phyloP scores from a whole-genome alignment of 2,888 invertebrate genomes.

The Phymatocera aterrima region DNA sequence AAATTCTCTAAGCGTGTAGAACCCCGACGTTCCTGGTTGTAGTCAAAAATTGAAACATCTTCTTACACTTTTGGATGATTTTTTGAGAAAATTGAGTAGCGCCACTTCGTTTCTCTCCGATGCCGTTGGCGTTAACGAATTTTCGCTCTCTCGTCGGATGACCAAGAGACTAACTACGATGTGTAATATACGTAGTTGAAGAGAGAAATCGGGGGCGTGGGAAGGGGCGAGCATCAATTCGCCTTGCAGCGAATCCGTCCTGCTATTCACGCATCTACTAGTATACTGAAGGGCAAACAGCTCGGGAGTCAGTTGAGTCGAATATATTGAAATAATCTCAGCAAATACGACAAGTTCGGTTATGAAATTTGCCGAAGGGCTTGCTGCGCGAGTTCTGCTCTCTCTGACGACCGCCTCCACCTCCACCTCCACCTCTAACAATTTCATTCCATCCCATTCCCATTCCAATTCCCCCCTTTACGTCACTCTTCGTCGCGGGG shows the following conservation, averaged over 20 bases:
- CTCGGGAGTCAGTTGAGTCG: conserved; percentile 68
- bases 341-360: conserved; percentile 75
- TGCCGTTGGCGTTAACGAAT: too few relatives aligned
- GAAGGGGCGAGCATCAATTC: background rate
- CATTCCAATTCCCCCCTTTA: background rate
- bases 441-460: background rate
- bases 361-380: conserved; percentile 75
- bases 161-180: too few relatives aligned
- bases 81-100: too few relatives aligned
- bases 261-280: conserved; percentile 74
- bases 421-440: background rate
- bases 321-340: conserved; percentile 75
- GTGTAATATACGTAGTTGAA: background rate
- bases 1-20: too few relatives aligned
- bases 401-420: conserved; percentile 59
- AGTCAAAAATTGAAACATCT: too few relatives aligned
- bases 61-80: too few relatives aligned
- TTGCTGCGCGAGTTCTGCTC: conserved; percentile 68
- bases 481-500: conserved; percentile 50
- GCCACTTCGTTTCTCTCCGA: too few relatives aligned
- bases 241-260: conserved; percentile 8
- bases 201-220: background rate
- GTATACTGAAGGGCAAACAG: conserved; percentile 73
- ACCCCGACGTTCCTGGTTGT: too few relatives aligned
- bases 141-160: too few relatives aligned